Evolutionary conservation across 2,797 vertebrate species (phyloP), one percentile per base, ranked within the genome.

Genomic region (Sternotherus odoratus): DNA sequence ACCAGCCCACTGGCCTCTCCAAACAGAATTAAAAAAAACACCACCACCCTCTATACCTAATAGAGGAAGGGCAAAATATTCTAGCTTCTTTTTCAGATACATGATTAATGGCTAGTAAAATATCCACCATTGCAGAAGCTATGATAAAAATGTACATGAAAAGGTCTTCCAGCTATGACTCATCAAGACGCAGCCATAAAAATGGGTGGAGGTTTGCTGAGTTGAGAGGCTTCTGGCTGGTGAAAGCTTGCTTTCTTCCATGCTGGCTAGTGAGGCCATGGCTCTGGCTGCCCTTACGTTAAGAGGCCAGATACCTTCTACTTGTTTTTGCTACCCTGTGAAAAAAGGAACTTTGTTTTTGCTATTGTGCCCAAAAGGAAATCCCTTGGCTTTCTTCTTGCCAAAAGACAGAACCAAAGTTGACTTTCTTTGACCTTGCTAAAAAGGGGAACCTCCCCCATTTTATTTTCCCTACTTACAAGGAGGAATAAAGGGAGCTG

Each of bases 101-200:
- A 28, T 24, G 83, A 88, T 51, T 91, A 82, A 69, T 23, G 10
- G 75, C 26, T 75, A 82, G 93, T 89, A 93, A 88, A 75, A 83
- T 24, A 84, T 46, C 21, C 79, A 79, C 63, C 78, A 26, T 86
- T 72, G 60, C n/a, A 83, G 43, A 88, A 94, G 69, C 91, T 87
- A 46, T 57, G 69, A 79, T 60, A 72, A 82, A 92, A 85, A 36
- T 69, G 19, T 33, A 24, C 17, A 43, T 74, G 48, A 74, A 91
- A 93, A 85, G 15, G 60, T 89, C 88, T 87, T 93, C 85, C 75
- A 91, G 86, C 30, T 87, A 80, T 56, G 81, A 92, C n/a, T 89
- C 57, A 89, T 51, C 77, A 82, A 72, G 69, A 39, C 5, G 3
- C n/a, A 69, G 63, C n/a, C 21, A 69, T 69, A 69, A 87, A 87